Evolutionary conservation across 1,140 invertebrate genomes (phyloP).

Genomic region (Lysiphlebus fabarum): DNA sequence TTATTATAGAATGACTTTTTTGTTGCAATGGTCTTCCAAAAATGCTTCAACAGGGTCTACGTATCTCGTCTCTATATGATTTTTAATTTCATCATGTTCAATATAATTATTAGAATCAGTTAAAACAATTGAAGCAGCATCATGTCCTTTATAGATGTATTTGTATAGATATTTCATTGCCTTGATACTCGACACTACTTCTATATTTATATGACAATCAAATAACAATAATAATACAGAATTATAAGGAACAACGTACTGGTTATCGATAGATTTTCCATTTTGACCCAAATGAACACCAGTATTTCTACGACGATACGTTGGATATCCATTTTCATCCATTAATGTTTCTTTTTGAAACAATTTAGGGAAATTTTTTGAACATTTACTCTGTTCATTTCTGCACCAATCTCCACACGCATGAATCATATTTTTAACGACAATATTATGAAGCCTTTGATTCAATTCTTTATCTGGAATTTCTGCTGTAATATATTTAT

Average conservation of each 20-base stretch:
- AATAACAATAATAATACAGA: not conserved
- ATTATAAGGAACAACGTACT: constrained; percentile 33
- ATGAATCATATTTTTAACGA: constrained; percentile 45
- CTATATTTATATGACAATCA: constrained; percentile 14
- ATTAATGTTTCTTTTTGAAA: constrained; percentile 21
- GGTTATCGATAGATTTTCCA: too few species aligned
- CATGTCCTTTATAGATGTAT: constrained; percentile 16
- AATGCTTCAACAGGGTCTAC: constrained; percentile 23
- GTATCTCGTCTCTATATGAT: constrained; percentile 23
- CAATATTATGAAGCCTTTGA: constrained; percentile 38
- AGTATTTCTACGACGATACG: too few species aligned
- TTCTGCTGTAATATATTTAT: constrained; percentile 51
- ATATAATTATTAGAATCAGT: not conserved
- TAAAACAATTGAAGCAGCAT: constrained; percentile 11
- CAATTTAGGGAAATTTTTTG: constrained; percentile 38
- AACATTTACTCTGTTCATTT: constrained; percentile 38
- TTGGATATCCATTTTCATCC: too few species aligned
- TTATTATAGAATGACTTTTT: constrained; percentile 21
- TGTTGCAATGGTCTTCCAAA: constrained; percentile 21
- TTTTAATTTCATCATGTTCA: constrained; percentile 19
- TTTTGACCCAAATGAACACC: too few species aligned
- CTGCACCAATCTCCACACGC: constrained; percentile 36
- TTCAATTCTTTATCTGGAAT: constrained; percentile 50
- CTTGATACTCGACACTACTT: constrained; percentile 5
- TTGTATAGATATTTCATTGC: constrained; percentile 5